Evolutionary conservation across 1,140 invertebrate species (phyloP).

Genomic region (Orussus abietinus): DNA sequence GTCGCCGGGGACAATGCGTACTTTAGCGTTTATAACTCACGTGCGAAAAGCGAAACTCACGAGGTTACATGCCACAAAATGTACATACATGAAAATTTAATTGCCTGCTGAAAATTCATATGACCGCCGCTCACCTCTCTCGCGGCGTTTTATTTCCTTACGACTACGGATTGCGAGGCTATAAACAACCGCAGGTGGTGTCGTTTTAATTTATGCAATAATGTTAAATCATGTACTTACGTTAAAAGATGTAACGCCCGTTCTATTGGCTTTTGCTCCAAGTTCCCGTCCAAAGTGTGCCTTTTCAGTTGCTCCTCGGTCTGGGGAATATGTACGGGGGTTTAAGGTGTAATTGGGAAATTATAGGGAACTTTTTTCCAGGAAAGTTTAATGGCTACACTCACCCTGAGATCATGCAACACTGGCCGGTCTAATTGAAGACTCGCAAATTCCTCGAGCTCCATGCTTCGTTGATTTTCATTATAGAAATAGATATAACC

Average conservation of each 20-base stretch:
- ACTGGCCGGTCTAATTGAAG: conserved; percentile 36
- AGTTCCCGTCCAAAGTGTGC: conserved; percentile 30
- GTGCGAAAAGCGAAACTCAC: too few relatives aligned
- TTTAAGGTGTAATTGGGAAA: conserved; percentile 4
- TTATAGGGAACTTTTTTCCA: neutral
- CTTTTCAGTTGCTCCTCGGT: conserved; percentile 34
- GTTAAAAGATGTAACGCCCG: conserved; percentile 36
- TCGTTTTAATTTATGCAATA: neutral
- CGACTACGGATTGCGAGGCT: neutral
- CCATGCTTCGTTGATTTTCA: too few relatives aligned
- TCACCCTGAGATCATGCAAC: conserved; percentile 13
- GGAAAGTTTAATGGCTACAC: neutral
- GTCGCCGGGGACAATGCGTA: too few relatives aligned
- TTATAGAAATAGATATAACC: too few relatives aligned
- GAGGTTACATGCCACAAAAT: neutral
- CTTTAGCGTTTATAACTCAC: too few relatives aligned
- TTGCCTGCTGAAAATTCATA: neutral
- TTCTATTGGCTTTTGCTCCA: conserved; percentile 32
- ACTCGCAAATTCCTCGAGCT: conserved; percentile 33
- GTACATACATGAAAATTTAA: neutral
- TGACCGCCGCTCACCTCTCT: too few relatives aligned
- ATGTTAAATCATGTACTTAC: conserved; percentile 29
- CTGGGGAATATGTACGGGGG: conserved; percentile 20
- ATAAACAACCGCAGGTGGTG: too few relatives aligned
- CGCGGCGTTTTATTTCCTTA: neutral